Evolutionary conservation across 2,888 invertebrate genomes (phyloP).

Genomic region (Dynastes grantii): DNA sequence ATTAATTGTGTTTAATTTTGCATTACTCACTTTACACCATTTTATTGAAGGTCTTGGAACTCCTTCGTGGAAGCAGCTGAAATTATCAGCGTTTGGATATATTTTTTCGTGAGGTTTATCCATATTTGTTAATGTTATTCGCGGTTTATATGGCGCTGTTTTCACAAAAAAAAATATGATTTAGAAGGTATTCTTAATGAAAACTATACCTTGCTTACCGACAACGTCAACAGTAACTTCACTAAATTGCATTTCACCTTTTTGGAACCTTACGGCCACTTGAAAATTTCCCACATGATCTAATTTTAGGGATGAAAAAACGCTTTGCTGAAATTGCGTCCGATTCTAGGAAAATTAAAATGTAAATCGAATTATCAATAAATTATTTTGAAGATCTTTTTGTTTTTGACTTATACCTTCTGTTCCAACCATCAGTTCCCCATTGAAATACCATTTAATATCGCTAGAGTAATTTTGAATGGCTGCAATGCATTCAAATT

Average conservation of each 20-base stretch:
- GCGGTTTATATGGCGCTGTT: slow-evolving; percentile 71
- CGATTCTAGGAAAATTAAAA: too few relatives aligned
- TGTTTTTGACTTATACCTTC: too few relatives aligned
- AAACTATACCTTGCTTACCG: too few relatives aligned
- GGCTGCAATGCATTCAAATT: background rate
- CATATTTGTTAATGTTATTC: slow-evolving; percentile 70
- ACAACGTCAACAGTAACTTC: too few relatives aligned
- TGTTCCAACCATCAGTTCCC: too few relatives aligned
- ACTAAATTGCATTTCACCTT: too few relatives aligned
- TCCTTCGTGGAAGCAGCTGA: slow-evolving; percentile 74
- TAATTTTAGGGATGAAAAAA: slow-evolving; percentile 38
- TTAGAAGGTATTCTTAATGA: too few relatives aligned
- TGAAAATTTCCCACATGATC: background rate
- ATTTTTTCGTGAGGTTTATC: slow-evolving; percentile 65
- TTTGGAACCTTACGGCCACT: background rate
- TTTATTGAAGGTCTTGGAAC: slow-evolving; percentile 77
- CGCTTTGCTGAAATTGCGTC: too few relatives aligned
- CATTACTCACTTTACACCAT: slow-evolving; percentile 80
- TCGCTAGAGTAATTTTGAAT: background rate
- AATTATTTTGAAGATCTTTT: too few relatives aligned
- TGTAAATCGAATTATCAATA: too few relatives aligned
- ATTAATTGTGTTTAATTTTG: slow-evolving; percentile 2
- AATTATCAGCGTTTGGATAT: slow-evolving; percentile 66
- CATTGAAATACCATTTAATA: background rate
- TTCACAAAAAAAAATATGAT: slow-evolving; percentile 28